Base-by-base conservation (phyloP, 2,888 invertebrate species). In the Anticlea derivata region DNA sequence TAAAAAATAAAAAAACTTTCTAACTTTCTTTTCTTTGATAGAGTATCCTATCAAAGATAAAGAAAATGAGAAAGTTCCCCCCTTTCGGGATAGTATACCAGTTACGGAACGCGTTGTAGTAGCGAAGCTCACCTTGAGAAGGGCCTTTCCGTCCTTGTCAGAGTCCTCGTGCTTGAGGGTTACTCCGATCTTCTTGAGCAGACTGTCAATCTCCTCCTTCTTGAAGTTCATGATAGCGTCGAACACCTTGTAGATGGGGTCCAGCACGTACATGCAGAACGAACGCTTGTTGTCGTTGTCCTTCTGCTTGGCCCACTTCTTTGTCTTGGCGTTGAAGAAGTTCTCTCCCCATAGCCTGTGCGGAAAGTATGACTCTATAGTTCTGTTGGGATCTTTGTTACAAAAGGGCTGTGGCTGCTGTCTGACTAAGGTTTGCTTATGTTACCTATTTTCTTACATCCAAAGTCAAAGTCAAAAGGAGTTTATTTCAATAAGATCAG, bases 241-340 rank as follows among this genome's bases (percentile, higher is more conserved):
- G 76, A 93, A 92, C 83, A 96, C 97, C 93, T 99, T 98, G 93
- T 98, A 99, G 91, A 99, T 99, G 56, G 99, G 99, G 80, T 98
- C 98, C 84, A 99, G 92, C 73, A 99, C 97, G 91, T 99, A 99
- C 96, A 99, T 98, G 87, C 96, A 96, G 95, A 99, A 99, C 0
- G 99, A 99, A 71, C 99, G 95, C 87, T 97, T 97, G 93, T 97
- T 97, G 56, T 97, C 97, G 1, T 91, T 88, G 77, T 97, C 97
- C 93, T 95, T 96, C 83, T 95, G 95, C 85, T 98, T 98, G 48
- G 95, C 93, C 99, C 99, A 99, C 86, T 99, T 99, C 95, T 99
- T 99, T 61, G 98, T 97, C 80, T 96, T 96, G 58, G 96, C 92
- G 72, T 98, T 98, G 93, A 98, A 99, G 94, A 99, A 99, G 88